Percentiles rank a stretch among this genome's conserved stretches.
These are phyloP conservation scores for Hipparchia sbordonii DNA, from an alignment of 2,888 invertebrate genomes.

Conservation along the genomic window DNA sequence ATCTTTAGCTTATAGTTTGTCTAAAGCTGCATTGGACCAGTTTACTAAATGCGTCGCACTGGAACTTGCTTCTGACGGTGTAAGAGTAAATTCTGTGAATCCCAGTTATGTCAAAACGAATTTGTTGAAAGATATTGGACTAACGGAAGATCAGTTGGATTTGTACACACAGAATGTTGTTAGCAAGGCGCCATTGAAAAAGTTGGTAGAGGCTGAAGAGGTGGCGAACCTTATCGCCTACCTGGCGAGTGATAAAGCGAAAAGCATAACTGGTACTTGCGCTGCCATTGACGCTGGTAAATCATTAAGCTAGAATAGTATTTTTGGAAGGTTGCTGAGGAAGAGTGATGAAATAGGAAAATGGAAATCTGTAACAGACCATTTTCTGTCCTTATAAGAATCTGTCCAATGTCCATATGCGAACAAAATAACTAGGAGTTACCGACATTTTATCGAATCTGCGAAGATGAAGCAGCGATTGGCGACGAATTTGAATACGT, in stretches of 20 bases:
- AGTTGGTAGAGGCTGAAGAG: constrained; percentile 91
- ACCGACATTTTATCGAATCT: too few relatives aligned
- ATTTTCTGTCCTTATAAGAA: too few relatives aligned
- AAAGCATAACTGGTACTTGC: constrained; percentile 92
- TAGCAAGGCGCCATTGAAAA: constrained; percentile 93
- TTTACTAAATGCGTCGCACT: constrained; percentile 95
- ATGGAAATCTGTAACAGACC: too few relatives aligned
- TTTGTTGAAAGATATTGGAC: constrained; percentile 86
- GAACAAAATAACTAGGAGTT: too few relatives aligned
- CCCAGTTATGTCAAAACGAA: constrained; percentile 97
- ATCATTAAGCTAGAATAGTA: constrained; percentile 8
- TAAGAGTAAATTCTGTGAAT: constrained; percentile 94
- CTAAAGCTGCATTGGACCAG: constrained; percentile 96
- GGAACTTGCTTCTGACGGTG: constrained; percentile 89
- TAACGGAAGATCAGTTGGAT: constrained; percentile 87
- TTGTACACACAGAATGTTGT: constrained; percentile 84
- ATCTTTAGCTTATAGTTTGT: constrained; percentile 93
- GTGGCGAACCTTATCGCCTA: constrained; percentile 94
- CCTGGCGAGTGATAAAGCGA: constrained; percentile 92
- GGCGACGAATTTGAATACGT: too few relatives aligned
- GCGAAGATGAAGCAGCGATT: too few relatives aligned
- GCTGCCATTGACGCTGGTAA: constrained; percentile 68
- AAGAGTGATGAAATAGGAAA: too few relatives aligned
- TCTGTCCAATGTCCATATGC: too few relatives aligned
- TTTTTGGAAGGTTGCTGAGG: neutral